Percentiles rank a stretch among this genome's conserved stretches.
These are phyloP conservation scores for Vidua macroura DNA, from an alignment of 2,113 vertebrate species.

Conservation along the genomic window DNA sequence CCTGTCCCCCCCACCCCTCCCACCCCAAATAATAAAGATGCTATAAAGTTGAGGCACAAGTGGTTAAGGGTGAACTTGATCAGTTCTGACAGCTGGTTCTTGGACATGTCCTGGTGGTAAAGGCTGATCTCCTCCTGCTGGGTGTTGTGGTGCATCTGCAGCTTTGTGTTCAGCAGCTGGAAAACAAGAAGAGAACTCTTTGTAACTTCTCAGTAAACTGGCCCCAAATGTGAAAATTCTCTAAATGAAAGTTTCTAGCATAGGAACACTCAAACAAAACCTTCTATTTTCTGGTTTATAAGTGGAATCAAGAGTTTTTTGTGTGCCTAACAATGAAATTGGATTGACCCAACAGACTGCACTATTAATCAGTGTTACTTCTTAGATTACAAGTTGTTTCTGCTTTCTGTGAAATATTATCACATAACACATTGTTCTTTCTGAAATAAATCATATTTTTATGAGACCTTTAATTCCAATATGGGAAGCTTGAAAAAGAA, in stretches of 20 bases:
- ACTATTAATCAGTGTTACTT: not conserved
- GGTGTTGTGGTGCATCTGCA: conserved; percentile 49
- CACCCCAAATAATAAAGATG: conserved; percentile 32
- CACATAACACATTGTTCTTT: not conserved
- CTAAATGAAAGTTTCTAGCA: not conserved
- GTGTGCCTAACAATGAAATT: not conserved
- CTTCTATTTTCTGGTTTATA: not conserved
- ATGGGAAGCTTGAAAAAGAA: not conserved
- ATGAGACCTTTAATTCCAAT: not conserved
- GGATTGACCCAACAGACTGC: not conserved
- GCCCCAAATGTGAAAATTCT: not conserved
- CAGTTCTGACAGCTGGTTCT: conserved; percentile 52
- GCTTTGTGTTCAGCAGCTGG: conserved; percentile 43
- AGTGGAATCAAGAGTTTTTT: not conserved
- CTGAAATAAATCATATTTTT: not conserved
- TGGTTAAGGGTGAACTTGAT: conserved; percentile 61
- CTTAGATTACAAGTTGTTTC: not conserved
- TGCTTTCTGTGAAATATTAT: not conserved
- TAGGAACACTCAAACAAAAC: not conserved
- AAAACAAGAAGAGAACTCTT: conserved; percentile 32
- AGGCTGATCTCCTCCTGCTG: conserved; percentile 40
- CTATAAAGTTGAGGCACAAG: conserved; percentile 62
- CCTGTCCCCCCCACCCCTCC: not conserved
- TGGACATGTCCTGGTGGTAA: conserved; percentile 58
- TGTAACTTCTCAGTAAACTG: not conserved